Conservation (phyloP, 2,888 invertebrate species). For the Melikaiella ostensackeni region DNA sequence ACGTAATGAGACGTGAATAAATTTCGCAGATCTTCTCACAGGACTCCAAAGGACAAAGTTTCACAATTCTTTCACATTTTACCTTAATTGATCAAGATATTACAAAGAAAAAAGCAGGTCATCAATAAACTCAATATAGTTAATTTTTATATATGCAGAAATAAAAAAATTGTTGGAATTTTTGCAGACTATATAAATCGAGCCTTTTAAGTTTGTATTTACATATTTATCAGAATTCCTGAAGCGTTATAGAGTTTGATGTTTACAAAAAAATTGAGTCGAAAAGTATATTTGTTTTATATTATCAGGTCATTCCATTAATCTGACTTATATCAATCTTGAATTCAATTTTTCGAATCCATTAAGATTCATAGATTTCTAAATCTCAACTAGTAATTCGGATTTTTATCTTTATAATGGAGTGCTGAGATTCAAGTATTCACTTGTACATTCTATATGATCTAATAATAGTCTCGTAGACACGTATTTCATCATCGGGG, state of each 20-base stretch:
- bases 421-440: background rate
- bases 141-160: background rate
- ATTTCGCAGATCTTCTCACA: background rate
- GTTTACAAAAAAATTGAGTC: too few species aligned
- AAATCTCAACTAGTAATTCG: background rate
- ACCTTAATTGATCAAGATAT: background rate
- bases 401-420: background rate
- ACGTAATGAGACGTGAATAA: background rate
- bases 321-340: background rate
- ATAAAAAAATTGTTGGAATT: background rate
- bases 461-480: background rate
- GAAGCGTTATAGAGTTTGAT: too few species aligned
- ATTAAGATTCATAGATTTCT: background rate
- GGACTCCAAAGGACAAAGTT: background rate
- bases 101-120: background rate
- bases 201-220: background rate
- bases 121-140: background rate
- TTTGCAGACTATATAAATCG: background rate
- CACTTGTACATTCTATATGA: background rate
- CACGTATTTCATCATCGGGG: background rate
- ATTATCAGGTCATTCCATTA: too few species aligned
- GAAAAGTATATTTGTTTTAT: too few species aligned
- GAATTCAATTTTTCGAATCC: background rate
- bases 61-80: background rate
- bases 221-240: background rate